Evolutionary conservation across 2,113 vertebrate species (phyloP).

Genomic region (Lophius piscatorius): DNA sequence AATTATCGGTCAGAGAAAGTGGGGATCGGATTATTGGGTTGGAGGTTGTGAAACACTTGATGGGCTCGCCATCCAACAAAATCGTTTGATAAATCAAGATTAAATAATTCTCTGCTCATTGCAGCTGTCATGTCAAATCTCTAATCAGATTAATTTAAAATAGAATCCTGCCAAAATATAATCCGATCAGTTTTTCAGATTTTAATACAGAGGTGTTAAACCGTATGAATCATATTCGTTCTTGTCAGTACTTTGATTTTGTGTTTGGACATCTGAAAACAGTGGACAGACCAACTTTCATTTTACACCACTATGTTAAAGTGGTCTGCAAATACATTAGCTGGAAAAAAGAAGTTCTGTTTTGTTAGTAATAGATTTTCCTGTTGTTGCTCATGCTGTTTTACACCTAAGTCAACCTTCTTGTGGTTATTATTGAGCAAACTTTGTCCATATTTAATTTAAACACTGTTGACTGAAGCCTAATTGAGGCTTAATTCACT

Average conservation of each 20-base stretch:
- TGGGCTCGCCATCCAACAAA: neutral
- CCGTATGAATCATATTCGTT: too few relatives aligned
- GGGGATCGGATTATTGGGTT: conserved; percentile 19
- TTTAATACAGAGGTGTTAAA: too few relatives aligned
- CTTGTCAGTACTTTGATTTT: too few relatives aligned
- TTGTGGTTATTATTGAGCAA: neutral
- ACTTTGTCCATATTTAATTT: neutral
- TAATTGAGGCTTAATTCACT: neutral
- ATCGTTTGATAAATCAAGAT: too few relatives aligned
- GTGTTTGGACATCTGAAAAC: too few relatives aligned
- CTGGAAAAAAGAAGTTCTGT: neutral
- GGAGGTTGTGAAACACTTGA: conserved; percentile 4
- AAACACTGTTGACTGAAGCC: neutral
- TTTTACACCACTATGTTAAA: too few relatives aligned
- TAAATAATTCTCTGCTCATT: neutral
- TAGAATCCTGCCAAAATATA: conserved; percentile 18
- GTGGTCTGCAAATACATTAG: conserved; percentile 5
- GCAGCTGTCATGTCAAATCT: conserved; percentile 10
- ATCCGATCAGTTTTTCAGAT: conserved; percentile 12
- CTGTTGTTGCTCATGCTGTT: neutral
- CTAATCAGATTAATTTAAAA: conserved; percentile 32
- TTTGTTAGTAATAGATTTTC: neutral
- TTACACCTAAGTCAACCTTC: neutral
- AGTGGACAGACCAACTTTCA: too few relatives aligned
- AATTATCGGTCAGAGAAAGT: neutral